Evolutionary conservation across 37 sponge, comb jelly and placozoan species (phyloP), one percentile per base, ranked within the genome.

Genomic region (Oopsacas minuta): DNA sequence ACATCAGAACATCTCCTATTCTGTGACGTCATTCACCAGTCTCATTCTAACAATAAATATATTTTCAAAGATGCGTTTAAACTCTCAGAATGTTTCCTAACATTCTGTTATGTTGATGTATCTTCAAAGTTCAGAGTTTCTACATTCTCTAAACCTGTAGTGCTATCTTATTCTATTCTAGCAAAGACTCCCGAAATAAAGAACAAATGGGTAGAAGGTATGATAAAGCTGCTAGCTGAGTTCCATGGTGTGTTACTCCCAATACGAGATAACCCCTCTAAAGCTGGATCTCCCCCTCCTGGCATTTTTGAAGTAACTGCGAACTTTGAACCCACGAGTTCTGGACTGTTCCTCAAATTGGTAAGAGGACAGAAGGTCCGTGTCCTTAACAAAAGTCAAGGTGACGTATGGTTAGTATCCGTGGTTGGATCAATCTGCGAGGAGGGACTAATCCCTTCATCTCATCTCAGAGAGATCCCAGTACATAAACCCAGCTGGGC

Each of bases 311-410:
- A 61, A n/a, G 75, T 61, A 3, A 25, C 75, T 25, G 75, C 22
- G 75, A 61, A 61, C 75, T 61, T 61, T 61, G 75, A 61, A 12
- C 75, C 75, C 75, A 61, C 75, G 5, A n/a, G 75, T 34, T 10
- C 75, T 25, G 75, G 75, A 32, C 75, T 61, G 25, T 89, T 86
- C 36, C 85, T 91, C 25, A 25, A 75, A 5, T 86, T 93, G 87
- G 12, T 52, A 42, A 37, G 52, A 82, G 91, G 91, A 8, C 90
- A 91, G 85, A 39, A 86, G 82, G 94, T 93, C 37, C 91, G 91
- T 84, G 91, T 93, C 82, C 85, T 93, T 38, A 89, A 93, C 82
- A 17, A 82, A 23, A 83, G 86, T 10, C 53, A 81, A 17, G 82
- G 88, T n/a, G 38, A 15, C 37, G 69, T 82, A 38, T 93, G 91